These are phyloP conservation scores for Quadroppia sp. DNA, from an alignment of 2,888 invertebrate genomes.

Conservation along the genomic window DNA sequence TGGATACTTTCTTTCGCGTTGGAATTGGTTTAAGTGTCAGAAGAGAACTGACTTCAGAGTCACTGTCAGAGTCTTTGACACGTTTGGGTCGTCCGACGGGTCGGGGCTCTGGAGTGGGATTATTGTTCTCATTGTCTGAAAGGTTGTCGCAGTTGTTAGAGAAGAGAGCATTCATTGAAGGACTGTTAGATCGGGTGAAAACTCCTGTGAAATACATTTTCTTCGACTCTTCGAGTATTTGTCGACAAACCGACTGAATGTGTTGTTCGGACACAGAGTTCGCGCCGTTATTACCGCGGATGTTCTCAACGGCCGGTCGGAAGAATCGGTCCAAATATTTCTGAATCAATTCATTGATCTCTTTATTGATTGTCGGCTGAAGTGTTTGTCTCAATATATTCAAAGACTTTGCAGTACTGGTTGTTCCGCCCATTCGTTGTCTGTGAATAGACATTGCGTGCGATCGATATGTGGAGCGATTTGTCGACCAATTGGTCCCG, in stretches of 20 bases:
- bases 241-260: conserved; percentile 64
- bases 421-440: conserved; percentile 54
- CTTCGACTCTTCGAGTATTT: conserved; percentile 70
- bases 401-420: conserved; percentile 67
- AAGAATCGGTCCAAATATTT: conserved; percentile 76
- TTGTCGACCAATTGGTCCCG: conserved; percentile 49
- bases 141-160: conserved; percentile 42
- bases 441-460: conserved; percentile 52
- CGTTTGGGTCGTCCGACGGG: not conserved
- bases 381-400: conserved; percentile 70
- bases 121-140: conserved; percentile 46
- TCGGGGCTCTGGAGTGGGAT: conserved; percentile 8
- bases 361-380: conserved; percentile 71
- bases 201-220: conserved; percentile 59
- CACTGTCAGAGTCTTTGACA: conserved; percentile 42
- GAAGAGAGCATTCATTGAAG: not conserved
- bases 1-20: conserved; percentile 18
- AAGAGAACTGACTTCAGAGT: conserved; percentile 47
- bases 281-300: conserved; percentile 68
- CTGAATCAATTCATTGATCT: conserved; percentile 70
- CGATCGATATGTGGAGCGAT: conserved; percentile 53
- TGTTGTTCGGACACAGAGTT: conserved; percentile 70
- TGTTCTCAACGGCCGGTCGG: conserved; percentile 72
- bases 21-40: conserved; percentile 35
- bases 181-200: conserved; percentile 40